phyloP scores from a whole-genome alignment of 1,140 invertebrate genomes.

The Tribolium castaneum region DNA sequence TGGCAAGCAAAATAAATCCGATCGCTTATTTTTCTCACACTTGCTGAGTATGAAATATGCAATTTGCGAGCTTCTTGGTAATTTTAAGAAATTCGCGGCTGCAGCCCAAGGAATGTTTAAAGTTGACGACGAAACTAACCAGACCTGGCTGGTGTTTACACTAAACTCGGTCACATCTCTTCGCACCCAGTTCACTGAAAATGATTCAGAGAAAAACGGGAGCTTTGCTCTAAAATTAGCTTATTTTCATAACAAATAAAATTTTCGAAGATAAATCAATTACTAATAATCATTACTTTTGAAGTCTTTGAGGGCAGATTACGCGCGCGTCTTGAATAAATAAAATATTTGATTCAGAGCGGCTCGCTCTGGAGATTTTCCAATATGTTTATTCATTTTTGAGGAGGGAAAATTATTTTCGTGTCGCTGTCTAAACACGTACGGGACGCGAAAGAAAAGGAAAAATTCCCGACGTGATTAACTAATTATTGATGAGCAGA shows the following conservation, averaged over 20 bases:
- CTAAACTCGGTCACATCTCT: conserved; percentile 53
- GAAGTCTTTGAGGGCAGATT: conserved; percentile 31
- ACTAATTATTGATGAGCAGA: conserved; percentile 35
- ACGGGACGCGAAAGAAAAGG: background rate
- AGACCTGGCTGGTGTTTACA: conserved; percentile 47
- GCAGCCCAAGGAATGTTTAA: conserved; percentile 36
- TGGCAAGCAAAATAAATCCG: conserved; percentile 2
- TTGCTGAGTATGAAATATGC: conserved; percentile 7
- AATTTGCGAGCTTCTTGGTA: background rate
- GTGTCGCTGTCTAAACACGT: background rate
- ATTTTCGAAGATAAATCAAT: conserved; percentile 46
- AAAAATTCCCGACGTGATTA: background rate
- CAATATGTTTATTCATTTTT: background rate
- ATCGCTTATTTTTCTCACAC: conserved; percentile 6
- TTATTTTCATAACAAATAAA: conserved; percentile 53
- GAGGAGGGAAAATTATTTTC: background rate
- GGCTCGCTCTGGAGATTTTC: conserved; percentile 6
- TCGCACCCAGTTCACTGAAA: conserved; percentile 54
- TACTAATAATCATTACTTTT: conserved; percentile 44
- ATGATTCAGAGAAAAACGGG: conserved; percentile 51
- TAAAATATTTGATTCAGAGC: conserved; percentile 17
- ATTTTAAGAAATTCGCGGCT: conserved; percentile 31
- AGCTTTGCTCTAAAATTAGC: conserved; percentile 52
- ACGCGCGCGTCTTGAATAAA: conserved; percentile 21
- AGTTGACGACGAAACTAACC: conserved; percentile 42